Percentiles rank a stretch among this genome's conserved stretches.
These are phyloP conservation scores for Acyrthosiphon pisum DNA, from an alignment of 1,140 invertebrate genomes.

Conservation along the genomic window DNA sequence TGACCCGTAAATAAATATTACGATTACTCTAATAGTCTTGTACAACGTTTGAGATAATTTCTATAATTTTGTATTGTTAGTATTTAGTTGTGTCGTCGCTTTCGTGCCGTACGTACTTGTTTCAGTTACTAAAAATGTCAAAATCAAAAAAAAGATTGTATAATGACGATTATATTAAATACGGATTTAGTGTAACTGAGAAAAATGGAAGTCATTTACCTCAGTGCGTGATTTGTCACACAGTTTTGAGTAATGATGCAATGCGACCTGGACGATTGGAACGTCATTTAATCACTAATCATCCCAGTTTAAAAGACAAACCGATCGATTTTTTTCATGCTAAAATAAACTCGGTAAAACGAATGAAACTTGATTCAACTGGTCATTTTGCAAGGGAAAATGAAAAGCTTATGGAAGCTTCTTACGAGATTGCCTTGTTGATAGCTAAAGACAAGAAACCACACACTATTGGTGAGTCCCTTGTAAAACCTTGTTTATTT, in stretches of 20 bases:
- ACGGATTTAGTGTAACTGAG: conserved; percentile 57
- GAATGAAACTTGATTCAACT: conserved; percentile 35
- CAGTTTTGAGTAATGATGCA: conserved; percentile 57
- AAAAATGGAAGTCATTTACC: conserved; percentile 54
- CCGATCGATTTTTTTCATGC: conserved; percentile 44
- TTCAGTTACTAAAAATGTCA: conserved; percentile 47
- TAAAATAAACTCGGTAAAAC: conserved; percentile 56
- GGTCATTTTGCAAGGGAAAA: conserved; percentile 27
- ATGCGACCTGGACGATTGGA: too few species aligned
- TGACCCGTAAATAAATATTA: conserved; percentile 24
- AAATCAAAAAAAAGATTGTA: conserved; percentile 57
- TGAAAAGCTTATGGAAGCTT: conserved; percentile 54
- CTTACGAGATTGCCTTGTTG: conserved; percentile 55
- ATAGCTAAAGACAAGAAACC: conserved; percentile 58
- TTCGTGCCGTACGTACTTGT: conserved; percentile 19
- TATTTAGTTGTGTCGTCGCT: conserved; percentile 27
- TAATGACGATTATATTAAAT: conserved; percentile 58
- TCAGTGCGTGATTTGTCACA: conserved; percentile 56
- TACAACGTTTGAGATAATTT: conserved; percentile 25
- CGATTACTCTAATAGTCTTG: conserved; percentile 22
- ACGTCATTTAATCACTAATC: too few species aligned
- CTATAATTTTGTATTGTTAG: conserved; percentile 31
- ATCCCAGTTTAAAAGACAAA: conserved; percentile 39
- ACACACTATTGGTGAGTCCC: conserved; percentile 57
- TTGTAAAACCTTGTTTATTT: conserved; percentile 56